Percentiles rank a stretch among this genome's conserved stretches.
Conservation (phyloP, 2,113 vertebrate species). For the Lycaon pictus region DNA sequence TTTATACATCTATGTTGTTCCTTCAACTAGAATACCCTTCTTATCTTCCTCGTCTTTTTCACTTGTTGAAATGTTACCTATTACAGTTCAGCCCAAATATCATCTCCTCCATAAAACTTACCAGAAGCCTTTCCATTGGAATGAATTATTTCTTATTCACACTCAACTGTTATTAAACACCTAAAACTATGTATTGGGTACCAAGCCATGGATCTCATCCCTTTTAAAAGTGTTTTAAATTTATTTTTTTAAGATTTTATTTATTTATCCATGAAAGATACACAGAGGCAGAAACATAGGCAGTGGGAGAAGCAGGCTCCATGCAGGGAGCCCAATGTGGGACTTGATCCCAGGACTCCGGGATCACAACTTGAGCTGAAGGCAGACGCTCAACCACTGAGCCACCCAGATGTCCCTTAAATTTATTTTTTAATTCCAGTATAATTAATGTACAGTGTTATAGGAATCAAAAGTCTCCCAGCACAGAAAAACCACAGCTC, state of each 20-base stretch:
- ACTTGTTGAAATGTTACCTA: neutral
- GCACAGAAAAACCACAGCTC: neutral
- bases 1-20: neutral
- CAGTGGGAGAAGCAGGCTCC: too few species aligned
- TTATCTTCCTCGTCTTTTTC: neutral
- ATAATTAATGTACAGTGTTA: too few species aligned
- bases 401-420: too few species aligned
- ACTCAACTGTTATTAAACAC: neutral
- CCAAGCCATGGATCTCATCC: neutral
- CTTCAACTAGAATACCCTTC: neutral
- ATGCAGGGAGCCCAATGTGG: too few species aligned
- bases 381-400: too few species aligned
- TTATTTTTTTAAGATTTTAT: too few species aligned
- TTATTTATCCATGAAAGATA: too few species aligned
- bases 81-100: neutral
- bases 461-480: too few species aligned
- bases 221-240: neutral
- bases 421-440: too few species aligned
- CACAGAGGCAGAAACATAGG: too few species aligned
- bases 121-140: neutral
- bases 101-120: neutral
- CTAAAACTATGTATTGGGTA: neutral
- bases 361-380: too few species aligned
- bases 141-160: conserved; percentile 22
- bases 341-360: too few species aligned